A percentile compares a stretch with the other conserved stretches of the same genome.
Conservation (phyloP, 2,113 vertebrate species). For the Stictonetta naevosa region DNA sequence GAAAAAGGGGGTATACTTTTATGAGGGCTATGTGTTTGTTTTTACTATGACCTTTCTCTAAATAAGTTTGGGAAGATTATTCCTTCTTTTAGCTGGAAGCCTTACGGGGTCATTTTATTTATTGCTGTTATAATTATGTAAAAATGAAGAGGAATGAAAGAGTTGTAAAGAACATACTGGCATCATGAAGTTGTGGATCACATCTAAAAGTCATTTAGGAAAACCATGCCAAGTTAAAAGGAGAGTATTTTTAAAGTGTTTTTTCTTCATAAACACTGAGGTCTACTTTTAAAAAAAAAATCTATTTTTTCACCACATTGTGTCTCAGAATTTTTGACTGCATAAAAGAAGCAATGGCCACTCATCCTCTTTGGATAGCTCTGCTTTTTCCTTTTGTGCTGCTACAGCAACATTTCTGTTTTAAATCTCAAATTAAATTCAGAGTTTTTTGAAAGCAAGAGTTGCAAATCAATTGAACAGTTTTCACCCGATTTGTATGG, state of each 20-base stretch:
- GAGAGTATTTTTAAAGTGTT: not conserved
- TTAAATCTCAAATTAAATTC: not conserved
- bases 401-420: not conserved
- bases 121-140: not conserved
- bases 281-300: not conserved
- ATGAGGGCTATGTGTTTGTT: not conserved
- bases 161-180: not conserved
- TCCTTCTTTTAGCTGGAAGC: not conserved
- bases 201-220: not conserved
- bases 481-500: not conserved
- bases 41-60: not conserved
- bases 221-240: not conserved
- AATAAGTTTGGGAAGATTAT: not conserved
- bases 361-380: not conserved
- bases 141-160: not conserved
- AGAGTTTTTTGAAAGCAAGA: not conserved
- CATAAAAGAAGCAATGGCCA: not conserved
- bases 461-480: not conserved
- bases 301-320: rapidly evolving
- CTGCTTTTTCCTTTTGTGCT: not conserved
- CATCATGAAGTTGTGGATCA: not conserved
- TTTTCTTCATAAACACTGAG: not conserved
- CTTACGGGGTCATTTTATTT: not conserved
- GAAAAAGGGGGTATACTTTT: constrained; percentile 17
- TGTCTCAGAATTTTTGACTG: not conserved